Evolutionary conservation across 2,113 vertebrate species (phyloP).

Genomic region (Cebus imitator): DNA sequence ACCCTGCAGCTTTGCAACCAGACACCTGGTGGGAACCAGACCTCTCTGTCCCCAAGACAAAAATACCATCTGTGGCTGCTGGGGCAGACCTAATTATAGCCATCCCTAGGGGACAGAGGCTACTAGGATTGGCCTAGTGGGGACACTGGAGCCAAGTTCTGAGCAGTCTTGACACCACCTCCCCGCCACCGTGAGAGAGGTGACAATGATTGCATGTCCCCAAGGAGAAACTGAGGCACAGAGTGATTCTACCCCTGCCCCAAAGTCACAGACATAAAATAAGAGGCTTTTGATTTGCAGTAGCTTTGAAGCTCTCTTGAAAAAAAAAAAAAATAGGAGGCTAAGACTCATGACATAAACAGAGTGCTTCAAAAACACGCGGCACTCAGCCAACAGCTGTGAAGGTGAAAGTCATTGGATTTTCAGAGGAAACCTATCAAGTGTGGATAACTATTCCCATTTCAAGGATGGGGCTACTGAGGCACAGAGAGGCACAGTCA

Average conservation of each 20-base stretch:
- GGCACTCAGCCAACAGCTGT: neutral
- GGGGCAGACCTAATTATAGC: constrained; percentile 54
- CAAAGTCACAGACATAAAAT: neutral
- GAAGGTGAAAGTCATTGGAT: neutral
- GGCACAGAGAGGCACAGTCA: no score
- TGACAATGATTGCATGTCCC: neutral
- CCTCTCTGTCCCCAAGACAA: neutral
- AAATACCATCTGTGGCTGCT: constrained; percentile 43
- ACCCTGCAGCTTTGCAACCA: neutral
- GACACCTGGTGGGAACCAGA: constrained; percentile 51
- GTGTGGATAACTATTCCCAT: neutral
- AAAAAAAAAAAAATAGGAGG: neutral
- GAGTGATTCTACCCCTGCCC: neutral
- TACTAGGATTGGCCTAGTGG: neutral
- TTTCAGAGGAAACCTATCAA: neutral
- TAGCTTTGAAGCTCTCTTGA: no score
- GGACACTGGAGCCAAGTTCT: neutral
- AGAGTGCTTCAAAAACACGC: neutral
- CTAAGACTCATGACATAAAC: neutral
- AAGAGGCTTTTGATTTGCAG: neutral
- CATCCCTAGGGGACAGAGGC: neutral
- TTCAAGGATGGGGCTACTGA: neutral
- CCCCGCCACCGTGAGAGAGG: neutral
- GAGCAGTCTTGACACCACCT: neutral
- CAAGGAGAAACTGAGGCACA: constrained; percentile 11